phyloP scores from a whole-genome alignment of 2,797 vertebrate species.

The Picus viridis region DNA sequence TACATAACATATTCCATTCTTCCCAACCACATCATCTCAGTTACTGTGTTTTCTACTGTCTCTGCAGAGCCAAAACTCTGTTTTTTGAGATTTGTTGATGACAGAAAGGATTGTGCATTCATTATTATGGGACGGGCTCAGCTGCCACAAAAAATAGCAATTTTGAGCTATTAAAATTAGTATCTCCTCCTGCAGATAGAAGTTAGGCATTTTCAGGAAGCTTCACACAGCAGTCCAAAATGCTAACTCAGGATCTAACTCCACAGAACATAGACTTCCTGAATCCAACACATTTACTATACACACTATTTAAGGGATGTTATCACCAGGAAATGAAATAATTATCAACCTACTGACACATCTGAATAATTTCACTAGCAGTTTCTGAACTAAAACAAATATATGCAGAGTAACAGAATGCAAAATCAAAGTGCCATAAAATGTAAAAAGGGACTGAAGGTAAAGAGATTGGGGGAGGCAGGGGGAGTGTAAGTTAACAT shows the following conservation, averaged over 20 bases:
- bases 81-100: not conserved
- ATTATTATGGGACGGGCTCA: not conserved
- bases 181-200: not conserved
- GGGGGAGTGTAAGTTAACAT: not conserved
- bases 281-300: not conserved
- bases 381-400: not conserved
- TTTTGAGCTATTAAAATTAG: not conserved
- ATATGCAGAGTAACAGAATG: not conserved
- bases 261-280: not conserved
- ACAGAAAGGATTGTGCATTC: not conserved
- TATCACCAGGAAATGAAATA: not conserved
- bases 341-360: not conserved
- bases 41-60: not conserved
- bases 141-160: not conserved
- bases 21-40: not conserved
- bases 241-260: not conserved
- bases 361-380: conserved; percentile 1
- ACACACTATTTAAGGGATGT: not conserved
- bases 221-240: not conserved
- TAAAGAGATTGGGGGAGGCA: not conserved
- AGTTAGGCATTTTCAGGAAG: not conserved
- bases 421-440: not conserved
- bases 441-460: not conserved
- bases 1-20: not conserved
- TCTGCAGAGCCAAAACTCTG: not conserved